These are phyloP conservation scores for Protodeltote pygarga DNA, from an alignment of 2,888 invertebrate species.

Conservation along the genomic window DNA sequence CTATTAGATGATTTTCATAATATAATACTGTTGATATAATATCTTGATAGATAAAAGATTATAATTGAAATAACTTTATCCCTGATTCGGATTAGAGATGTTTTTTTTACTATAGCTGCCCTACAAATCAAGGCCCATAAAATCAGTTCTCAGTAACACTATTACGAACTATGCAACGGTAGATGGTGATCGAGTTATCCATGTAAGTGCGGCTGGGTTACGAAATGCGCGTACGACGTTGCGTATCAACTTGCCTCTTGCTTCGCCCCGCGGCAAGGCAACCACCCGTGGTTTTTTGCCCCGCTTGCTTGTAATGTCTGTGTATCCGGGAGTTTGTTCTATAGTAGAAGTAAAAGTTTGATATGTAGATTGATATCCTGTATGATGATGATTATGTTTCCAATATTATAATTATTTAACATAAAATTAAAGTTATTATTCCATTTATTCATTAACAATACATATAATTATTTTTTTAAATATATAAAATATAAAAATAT, in stretches of 20 bases:
- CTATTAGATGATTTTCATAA: too few relatives aligned
- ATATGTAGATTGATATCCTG: neutral
- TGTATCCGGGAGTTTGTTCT: slow-evolving; percentile 26
- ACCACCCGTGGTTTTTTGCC: slow-evolving; percentile 33
- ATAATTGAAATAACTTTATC: too few relatives aligned
- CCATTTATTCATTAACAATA: too few relatives aligned
- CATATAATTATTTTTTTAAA: too few relatives aligned
- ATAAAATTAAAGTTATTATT: too few relatives aligned
- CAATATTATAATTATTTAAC: neutral
- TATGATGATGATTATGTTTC: neutral
- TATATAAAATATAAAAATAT: too few relatives aligned
- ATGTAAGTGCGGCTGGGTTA: slow-evolving; percentile 50
- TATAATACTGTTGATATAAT: too few relatives aligned
- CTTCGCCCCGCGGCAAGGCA: slow-evolving; percentile 37
- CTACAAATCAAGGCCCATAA: too few relatives aligned
- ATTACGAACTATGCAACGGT: slow-evolving; percentile 30
- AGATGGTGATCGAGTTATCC: slow-evolving; percentile 65
- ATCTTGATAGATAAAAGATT: too few relatives aligned
- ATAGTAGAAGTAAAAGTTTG: neutral
- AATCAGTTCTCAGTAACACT: slow-evolving; percentile 35
- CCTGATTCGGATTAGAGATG: too few relatives aligned
- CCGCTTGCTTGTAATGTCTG: slow-evolving; percentile 20
- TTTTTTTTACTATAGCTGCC: too few relatives aligned
- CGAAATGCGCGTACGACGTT: slow-evolving; percentile 49
- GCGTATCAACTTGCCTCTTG: slow-evolving; percentile 44